Evolutionary conservation across 2,113 vertebrate genomes (phyloP), one percentile per base, ranked within the genome.

Genomic region (Prionailurus viverrinus): DNA sequence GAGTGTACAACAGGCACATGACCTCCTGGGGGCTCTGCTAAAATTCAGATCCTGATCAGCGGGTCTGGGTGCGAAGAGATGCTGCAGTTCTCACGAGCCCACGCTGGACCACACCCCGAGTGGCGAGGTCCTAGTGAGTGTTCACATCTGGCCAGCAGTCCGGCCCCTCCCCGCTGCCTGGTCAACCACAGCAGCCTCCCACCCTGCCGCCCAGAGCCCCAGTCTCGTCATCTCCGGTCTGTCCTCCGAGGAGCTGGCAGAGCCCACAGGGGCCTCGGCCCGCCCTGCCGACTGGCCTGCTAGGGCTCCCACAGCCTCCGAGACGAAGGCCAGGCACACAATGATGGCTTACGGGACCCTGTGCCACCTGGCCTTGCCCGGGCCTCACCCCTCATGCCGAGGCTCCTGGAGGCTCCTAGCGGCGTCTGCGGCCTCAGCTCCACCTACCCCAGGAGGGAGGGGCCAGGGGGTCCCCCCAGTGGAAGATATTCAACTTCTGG

Each of bases 1-100:
- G n/a, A 16, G 39, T 0, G 4, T 14, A 19, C 33, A 6, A 4
- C 3, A 21, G 3, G 14, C 19, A 39, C 27, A 7, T 1, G 23
- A 1, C 25, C 82, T 53, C 63, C 53, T 4, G 13, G 48, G 51
- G 36, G 13, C 7, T 25, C 3, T 61, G 10, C 21, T 16, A 31
- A 63, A 48, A 25, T 7, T 2, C 14, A 6, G 58, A 31, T 25
- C 27, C 87, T 25, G 4, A 39, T 27, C 39, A 1, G 18, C 14
- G 2, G 41, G 29, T 13, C 13, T 31, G n/a, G 2, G 45, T 25
- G 5, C 1, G 1, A 4, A 31, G 74, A 39, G 31, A 48, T 21
- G 23, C 55, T 2, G 36, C 6, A 80, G 25, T 3, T 33, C 39
- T 79, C 71, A 3, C 1, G 14, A 53, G 55, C 74, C 39, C 7